Base-by-base conservation (phyloP, 1,140 invertebrate genomes). In the Homalodisca vitripennis region DNA sequence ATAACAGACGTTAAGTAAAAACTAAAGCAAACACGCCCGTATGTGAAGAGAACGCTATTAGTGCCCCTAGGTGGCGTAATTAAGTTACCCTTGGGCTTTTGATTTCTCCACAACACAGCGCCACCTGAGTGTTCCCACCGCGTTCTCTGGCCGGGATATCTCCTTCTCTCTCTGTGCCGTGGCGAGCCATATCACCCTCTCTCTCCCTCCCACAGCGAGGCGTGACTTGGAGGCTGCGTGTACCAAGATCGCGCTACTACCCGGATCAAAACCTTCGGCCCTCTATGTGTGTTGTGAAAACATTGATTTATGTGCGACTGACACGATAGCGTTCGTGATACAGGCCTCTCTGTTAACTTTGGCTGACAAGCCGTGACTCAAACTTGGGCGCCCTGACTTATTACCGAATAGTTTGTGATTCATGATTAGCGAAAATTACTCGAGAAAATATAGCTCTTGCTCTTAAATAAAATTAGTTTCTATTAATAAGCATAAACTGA, bases 1-100 rank as follows among this genome's bases (percentile, higher is more conserved):
- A 60, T 60, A 60, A 60, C 55, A 60, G 55, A 26, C 29, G 55
- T 60, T 51, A 51, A 51, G 48, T 51, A 60, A 60, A 60, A 30
- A 60, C 27, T 26, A 2, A n/a, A 60, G 55, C 55, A 60, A 60
- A 60, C 55, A 60, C 10, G 55, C 55, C 55, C 55, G 55, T 60
- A 60, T 60, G 27, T 1, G 6, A 17, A 17, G 34, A 17, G 6
- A 41, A 22, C 34, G 34, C 34, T 41, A 41, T 41, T 41, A 41
- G 34, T 3, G 55, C 55, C 55, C 55, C 26, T 27, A 27, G 55
- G 55, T 26, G 22, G 22, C 6, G 55, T 60, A 60, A 60, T 60
- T 60, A 60, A 60, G 55, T 60, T 60, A 60, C 55, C 55, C 55
- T 30, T 26, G 55, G 55, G 55, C 55, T 60, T 60, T 60, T 60